Evolutionary conservation across 1,140 invertebrate genomes (phyloP).

Genomic region (Zaprionus africanus): DNA sequence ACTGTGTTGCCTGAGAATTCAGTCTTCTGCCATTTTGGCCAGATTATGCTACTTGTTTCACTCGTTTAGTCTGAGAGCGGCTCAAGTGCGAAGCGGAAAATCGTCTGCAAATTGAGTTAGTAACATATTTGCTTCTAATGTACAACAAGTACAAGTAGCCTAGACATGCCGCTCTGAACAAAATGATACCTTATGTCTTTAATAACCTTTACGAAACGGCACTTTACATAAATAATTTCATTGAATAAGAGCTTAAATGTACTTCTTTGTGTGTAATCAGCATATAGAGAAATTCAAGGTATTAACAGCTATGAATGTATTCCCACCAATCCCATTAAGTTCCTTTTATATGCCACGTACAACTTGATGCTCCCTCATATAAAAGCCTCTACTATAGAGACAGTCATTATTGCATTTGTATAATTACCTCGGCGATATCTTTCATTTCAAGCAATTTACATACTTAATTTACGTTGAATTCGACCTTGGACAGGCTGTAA

Average conservation of each 20-base stretch:
- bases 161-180: not conserved
- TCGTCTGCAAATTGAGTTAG: slow-evolving; percentile 25
- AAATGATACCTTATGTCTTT: not conserved
- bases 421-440: not conserved
- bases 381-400: no score
- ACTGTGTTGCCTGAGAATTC: not conserved
- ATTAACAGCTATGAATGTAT: no score
- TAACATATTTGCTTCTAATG: slow-evolving; percentile 22
- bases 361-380: no score
- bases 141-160: not conserved
- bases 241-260: not conserved
- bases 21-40: slow-evolving; percentile 15
- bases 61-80: slow-evolving; percentile 25
- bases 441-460: not conserved
- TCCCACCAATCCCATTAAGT: no score
- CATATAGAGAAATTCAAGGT: no score
- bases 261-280: no score
- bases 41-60: slow-evolving; percentile 37
- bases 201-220: not conserved
- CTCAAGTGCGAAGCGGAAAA: slow-evolving; percentile 11
- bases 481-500: not conserved
- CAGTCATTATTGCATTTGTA: not conserved
- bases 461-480: not conserved
- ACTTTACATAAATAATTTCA: not conserved
- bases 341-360: no score